phyloP scores from a whole-genome alignment of 2,113 vertebrate genomes.

The Podarcis muralis region DNA sequence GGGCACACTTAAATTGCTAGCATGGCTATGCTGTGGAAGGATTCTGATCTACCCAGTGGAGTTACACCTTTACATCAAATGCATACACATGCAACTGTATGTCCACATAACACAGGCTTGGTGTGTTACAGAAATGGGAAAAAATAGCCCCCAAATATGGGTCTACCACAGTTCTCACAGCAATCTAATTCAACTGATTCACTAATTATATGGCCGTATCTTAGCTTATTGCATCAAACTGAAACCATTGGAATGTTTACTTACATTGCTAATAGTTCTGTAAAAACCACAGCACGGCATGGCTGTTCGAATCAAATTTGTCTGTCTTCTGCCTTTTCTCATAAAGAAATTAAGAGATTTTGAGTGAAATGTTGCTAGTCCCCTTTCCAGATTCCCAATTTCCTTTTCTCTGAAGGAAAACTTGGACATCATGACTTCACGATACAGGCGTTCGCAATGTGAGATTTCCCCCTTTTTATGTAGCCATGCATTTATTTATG shows the following conservation, averaged over 20 bases:
- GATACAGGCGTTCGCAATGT: background rate
- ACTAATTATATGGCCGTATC: background rate
- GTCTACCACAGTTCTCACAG: background rate
- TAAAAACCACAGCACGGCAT: conserved; percentile 46
- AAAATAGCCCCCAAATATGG: background rate
- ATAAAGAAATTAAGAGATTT: conserved; percentile 33
- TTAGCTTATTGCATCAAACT: background rate
- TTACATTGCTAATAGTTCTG: conserved; percentile 36
- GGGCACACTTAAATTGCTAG: background rate
- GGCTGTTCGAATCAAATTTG: conserved; percentile 33
- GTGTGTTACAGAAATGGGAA: background rate
- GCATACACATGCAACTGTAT: background rate
- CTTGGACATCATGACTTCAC: background rate
- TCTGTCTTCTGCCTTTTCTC: conserved; percentile 28
- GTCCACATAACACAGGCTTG: background rate
- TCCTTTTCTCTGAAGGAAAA: fast-evolving
- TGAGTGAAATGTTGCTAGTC: conserved; percentile 1
- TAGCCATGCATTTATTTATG: background rate
- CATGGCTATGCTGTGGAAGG: background rate
- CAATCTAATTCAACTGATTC: background rate
- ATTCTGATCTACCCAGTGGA: background rate
- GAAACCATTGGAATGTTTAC: conserved; percentile 24
- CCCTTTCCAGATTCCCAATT: background rate
- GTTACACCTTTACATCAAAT: background rate
- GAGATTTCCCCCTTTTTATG: background rate